Conservation (phyloP, 2,888 invertebrate species). For the Therioaphis trifolii region DNA sequence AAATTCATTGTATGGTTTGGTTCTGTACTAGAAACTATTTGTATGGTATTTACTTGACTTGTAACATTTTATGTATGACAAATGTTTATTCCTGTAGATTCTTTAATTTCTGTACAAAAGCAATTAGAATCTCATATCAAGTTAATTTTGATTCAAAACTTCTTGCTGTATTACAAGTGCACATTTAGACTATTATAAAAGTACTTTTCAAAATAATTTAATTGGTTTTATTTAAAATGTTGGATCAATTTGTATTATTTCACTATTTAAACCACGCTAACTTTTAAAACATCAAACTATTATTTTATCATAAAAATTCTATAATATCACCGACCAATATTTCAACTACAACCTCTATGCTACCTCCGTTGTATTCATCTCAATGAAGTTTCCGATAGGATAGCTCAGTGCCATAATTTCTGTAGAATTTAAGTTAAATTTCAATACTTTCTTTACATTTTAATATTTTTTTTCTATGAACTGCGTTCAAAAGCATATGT, state of each 20-base stretch:
- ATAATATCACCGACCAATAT: background rate
- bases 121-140: slow-evolving; percentile 40
- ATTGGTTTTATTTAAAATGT: slow-evolving; percentile 13
- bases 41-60: background rate
- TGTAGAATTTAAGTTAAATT: background rate
- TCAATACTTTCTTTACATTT: background rate
- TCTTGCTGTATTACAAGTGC: background rate
- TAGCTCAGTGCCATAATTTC: slow-evolving; percentile 51
- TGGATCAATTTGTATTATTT: slow-evolving; percentile 12
- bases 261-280: slow-evolving; percentile 8
- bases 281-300: slow-evolving; percentile 22
- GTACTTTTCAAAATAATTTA: slow-evolving; percentile 2
- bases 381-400: slow-evolving; percentile 10
- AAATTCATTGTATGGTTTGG: slow-evolving; percentile 8
- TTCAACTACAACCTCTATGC: background rate
- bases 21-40: slow-evolving; percentile 10
- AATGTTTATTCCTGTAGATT: slow-evolving; percentile 33
- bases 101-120: slow-evolving; percentile 31
- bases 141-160: background rate
- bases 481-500: background rate
- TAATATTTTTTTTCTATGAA: slow-evolving; percentile 29
- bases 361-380: slow-evolving; percentile 20
- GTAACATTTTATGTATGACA: background rate
- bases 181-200: slow-evolving; percentile 5
- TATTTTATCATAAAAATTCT: background rate